A percentile compares a stretch with the other conserved stretches of the same genome.
Evolutionary conservation across 2,113 vertebrate genomes (phyloP).

Genomic region (Cebidichthys violaceus): DNA sequence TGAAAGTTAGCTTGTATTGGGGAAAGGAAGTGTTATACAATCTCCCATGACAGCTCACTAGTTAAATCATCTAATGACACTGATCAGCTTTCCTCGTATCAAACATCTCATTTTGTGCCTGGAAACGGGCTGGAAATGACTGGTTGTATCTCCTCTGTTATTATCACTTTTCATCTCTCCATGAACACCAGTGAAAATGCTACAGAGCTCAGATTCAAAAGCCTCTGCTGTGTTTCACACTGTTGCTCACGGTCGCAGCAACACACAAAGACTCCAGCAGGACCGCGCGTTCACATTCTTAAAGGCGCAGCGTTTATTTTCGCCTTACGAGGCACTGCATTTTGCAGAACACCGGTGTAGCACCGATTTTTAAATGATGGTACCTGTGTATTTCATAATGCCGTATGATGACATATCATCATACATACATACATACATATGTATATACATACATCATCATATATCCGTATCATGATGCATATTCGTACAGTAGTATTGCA

Average conservation of each 20-base stretch:
- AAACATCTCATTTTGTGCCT: neutral
- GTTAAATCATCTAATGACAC: neutral
- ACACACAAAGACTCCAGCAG: neutral
- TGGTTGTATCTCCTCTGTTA: neutral
- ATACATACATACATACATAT: no score
- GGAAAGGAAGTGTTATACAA: neutral
- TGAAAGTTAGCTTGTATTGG: neutral
- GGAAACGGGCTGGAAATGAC: neutral
- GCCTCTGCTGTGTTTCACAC: neutral
- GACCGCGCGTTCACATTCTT: neutral
- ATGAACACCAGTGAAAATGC: neutral
- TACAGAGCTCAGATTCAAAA: conserved; percentile 3
- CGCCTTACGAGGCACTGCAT: neutral
- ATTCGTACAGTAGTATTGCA: neutral
- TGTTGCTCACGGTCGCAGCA: neutral
- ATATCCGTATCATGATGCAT: neutral
- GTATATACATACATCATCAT: no score
- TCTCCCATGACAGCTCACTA: neutral
- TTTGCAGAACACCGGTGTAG: neutral
- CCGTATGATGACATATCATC: no score
- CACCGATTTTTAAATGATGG: neutral
- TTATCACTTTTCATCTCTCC: neutral
- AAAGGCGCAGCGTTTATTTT: conserved; percentile 3
- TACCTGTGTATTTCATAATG: neutral
- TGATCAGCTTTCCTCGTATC: conserved; percentile 4